A percentile compares a stretch with the other conserved stretches of the same genome.
Conservation (phyloP, 1,140 invertebrate species). For the Matsumurasca onukii region DNA sequence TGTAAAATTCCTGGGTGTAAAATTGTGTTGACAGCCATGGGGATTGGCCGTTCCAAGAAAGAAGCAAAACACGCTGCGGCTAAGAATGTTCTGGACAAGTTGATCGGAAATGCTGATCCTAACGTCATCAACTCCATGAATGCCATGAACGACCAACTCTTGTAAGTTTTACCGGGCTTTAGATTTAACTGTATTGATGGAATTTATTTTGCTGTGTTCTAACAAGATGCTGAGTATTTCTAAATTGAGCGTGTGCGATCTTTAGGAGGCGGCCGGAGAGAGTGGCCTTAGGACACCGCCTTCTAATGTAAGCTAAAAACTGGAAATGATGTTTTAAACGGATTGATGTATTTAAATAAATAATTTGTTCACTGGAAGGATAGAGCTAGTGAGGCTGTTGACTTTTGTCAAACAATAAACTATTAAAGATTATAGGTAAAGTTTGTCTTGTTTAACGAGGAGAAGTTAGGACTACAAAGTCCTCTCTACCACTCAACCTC, state of each 20-base stretch:
- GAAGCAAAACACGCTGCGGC: slow-evolving; percentile 96
- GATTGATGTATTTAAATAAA: neutral
- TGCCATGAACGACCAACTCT: slow-evolving; percentile 23
- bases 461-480: too few relatives aligned
- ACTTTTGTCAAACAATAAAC: neutral
- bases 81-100: slow-evolving; percentile 78
- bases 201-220: neutral
- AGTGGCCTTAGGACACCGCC: neutral
- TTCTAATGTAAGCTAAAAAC: neutral
- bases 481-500: too few relatives aligned
- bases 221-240: neutral
- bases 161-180: neutral
- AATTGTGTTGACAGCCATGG: slow-evolving; percentile 67
- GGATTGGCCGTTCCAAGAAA: slow-evolving; percentile 92
- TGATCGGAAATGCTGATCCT: slow-evolving; percentile 51
- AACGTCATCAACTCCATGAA: slow-evolving; percentile 29
- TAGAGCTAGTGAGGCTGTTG: too few relatives aligned
- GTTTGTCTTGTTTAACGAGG: too few relatives aligned
- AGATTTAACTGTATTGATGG: neutral
- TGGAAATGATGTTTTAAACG: neutral
- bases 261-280: neutral
- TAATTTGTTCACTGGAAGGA: too few relatives aligned
- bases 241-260: neutral
- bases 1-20: slow-evolving; percentile 24
- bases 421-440: too few relatives aligned